Conservation (phyloP, 2,888 invertebrate species). For the Pollenia angustigena region DNA sequence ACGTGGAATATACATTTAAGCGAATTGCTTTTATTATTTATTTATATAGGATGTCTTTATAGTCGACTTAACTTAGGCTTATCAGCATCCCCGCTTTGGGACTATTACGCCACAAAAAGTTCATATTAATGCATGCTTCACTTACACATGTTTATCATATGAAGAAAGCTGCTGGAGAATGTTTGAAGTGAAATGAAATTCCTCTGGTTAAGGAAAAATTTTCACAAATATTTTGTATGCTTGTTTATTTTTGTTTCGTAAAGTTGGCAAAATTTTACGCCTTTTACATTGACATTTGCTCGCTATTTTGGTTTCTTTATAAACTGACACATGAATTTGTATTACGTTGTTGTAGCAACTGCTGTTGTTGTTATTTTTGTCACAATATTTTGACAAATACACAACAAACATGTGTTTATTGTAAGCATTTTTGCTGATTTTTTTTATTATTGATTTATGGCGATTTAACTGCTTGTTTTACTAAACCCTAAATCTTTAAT, state of each 20-base stretch:
- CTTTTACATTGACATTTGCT: slow-evolving; percentile 68
- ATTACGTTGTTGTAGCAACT: background rate
- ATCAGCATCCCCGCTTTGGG: background rate
- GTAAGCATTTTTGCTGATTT: slow-evolving; percentile 60
- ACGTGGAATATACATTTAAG: no score
- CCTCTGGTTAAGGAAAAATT: slow-evolving; percentile 34
- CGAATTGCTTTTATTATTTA: no score
- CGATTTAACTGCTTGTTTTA: slow-evolving; percentile 49
- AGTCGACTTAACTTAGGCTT: background rate
- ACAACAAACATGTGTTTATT: slow-evolving; percentile 70
- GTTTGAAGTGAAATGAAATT: slow-evolving; percentile 39
- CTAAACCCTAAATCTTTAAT: background rate
- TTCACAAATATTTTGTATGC: slow-evolving; percentile 15
- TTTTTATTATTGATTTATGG: slow-evolving; percentile 59
- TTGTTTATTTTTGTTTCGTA: slow-evolving; percentile 19
- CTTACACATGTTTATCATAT: slow-evolving; percentile 64
- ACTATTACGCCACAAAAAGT: slow-evolving; percentile 1
- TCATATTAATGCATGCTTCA: slow-evolving; percentile 34
- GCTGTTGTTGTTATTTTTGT: slow-evolving; percentile 19
- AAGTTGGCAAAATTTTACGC: slow-evolving; percentile 67
- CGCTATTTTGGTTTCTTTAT: slow-evolving; percentile 34
- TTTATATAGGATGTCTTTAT: background rate
- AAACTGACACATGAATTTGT: slow-evolving; percentile 19
- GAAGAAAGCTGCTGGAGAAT: slow-evolving; percentile 39
- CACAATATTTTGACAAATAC: slow-evolving; percentile 48